Evolutionary conservation across 2,797 vertebrate species (phyloP).

Genomic region (Chrosomus eos): DNA sequence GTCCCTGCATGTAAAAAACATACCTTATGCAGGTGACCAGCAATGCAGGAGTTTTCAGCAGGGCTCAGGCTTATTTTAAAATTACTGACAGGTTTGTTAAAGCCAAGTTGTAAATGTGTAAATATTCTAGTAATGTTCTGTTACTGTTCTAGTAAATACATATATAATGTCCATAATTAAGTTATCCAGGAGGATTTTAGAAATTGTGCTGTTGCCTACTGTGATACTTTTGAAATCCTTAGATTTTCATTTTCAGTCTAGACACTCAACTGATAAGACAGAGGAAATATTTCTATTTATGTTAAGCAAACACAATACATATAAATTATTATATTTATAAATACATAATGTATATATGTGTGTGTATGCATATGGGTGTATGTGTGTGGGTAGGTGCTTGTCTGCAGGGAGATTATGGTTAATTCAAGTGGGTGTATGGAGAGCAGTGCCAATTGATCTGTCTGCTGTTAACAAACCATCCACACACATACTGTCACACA

Average conservation of each 20-base stretch:
- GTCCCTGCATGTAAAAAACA: neutral
- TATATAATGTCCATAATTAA: neutral
- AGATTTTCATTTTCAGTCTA: neutral
- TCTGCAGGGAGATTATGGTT: constrained; percentile 75
- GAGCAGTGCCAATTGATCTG: constrained; percentile 79
- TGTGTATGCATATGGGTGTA: constrained; percentile 4
- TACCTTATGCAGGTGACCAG: no score
- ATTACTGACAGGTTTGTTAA: neutral
- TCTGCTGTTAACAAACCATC: constrained; percentile 79
- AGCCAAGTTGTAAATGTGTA: neutral
- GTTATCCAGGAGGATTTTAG: neutral
- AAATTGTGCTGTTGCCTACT: neutral
- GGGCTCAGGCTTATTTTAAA: neutral
- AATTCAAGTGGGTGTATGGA: constrained; percentile 77
- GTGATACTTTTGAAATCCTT: neutral
- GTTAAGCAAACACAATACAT: constrained; percentile 9
- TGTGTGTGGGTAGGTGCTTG: constrained; percentile 53
- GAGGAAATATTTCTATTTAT: neutral
- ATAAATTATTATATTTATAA: no score
- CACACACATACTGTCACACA: constrained; percentile 20
- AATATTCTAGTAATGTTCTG: neutral
- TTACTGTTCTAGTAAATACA: neutral
- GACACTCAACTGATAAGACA: neutral
- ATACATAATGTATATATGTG: neutral
- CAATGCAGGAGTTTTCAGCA: neutral